Conservation (phyloP, 2,797 vertebrate species). For the Todus mexicanus region DNA sequence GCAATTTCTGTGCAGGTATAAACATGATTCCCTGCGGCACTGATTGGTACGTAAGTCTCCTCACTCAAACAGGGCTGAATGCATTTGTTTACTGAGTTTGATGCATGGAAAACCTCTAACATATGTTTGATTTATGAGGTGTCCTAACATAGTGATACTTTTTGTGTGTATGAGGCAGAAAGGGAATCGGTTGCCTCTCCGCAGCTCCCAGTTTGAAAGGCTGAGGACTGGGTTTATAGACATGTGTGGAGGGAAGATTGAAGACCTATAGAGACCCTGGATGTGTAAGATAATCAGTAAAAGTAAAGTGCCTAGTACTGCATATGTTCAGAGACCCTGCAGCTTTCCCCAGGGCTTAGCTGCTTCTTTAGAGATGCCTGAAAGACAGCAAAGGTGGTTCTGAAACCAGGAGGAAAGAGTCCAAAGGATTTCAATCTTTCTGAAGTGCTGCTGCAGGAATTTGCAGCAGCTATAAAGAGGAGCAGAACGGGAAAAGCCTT, state of each 20-base stretch:
- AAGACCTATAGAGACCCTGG: neutral
- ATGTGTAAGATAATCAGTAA: neutral
- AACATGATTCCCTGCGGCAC: constrained; percentile 28
- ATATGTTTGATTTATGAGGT: constrained; percentile 18
- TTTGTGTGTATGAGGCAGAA: neutral
- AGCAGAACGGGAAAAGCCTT: neutral
- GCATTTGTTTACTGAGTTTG: constrained; percentile 22
- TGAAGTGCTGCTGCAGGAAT: neutral
- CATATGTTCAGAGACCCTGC: neutral
- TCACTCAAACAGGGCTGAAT: neutral
- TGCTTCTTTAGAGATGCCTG: neutral
- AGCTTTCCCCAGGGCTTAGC: neutral
- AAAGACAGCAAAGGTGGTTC: neutral
- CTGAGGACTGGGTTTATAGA: neutral
- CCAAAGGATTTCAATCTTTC: neutral
- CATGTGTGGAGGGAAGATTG: neutral
- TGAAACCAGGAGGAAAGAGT: neutral
- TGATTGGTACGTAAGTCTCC: neutral
- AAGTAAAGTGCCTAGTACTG: neutral
- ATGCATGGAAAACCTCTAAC: constrained; percentile 1
- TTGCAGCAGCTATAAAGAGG: neutral
- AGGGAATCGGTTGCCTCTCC: neutral
- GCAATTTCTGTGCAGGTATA: constrained; percentile 54
- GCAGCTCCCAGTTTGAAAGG: neutral
- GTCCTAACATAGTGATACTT: neutral